Evolutionary conservation across 2,113 vertebrate genomes (phyloP).

Genomic region (Ceratotherium simum): DNA sequence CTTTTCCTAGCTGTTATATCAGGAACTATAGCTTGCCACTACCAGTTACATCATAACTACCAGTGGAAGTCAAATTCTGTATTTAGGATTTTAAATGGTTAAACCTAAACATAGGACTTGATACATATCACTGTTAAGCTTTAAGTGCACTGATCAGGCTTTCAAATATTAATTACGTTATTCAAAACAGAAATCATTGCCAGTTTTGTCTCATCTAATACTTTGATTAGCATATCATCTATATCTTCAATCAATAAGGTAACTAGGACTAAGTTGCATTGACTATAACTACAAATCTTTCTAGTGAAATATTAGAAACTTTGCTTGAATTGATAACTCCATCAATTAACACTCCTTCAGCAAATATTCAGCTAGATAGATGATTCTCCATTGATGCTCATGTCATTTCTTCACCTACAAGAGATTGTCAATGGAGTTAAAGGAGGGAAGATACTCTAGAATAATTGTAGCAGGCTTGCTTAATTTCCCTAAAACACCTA

Average conservation of each 20-base stretch:
- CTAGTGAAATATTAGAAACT: conserved; percentile 45
- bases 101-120: neutral
- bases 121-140: conserved; percentile 8
- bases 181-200: conserved; percentile 51
- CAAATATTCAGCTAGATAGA: conserved; percentile 45
- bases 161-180: conserved; percentile 44
- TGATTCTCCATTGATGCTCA: neutral
- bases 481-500: neutral
- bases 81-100: conserved; percentile 28
- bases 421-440: neutral
- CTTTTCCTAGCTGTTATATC: neutral
- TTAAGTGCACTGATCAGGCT: neutral
- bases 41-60: neutral
- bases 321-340: conserved; percentile 23
- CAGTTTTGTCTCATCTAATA: conserved; percentile 36
- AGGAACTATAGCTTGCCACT: neutral
- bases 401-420: conserved; percentile 9
- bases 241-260: conserved; percentile 24
- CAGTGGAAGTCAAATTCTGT: neutral
- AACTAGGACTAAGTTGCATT: conserved; percentile 40
- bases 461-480: neutral
- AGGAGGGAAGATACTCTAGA: neutral
- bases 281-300: conserved; percentile 41
- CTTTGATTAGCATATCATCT: conserved; percentile 48
- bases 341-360: conserved; percentile 37